Evolutionary conservation across 2,888 invertebrate genomes (phyloP), one percentile per base, ranked within the genome.

Genomic region (Parascotia fuliginaria): DNA sequence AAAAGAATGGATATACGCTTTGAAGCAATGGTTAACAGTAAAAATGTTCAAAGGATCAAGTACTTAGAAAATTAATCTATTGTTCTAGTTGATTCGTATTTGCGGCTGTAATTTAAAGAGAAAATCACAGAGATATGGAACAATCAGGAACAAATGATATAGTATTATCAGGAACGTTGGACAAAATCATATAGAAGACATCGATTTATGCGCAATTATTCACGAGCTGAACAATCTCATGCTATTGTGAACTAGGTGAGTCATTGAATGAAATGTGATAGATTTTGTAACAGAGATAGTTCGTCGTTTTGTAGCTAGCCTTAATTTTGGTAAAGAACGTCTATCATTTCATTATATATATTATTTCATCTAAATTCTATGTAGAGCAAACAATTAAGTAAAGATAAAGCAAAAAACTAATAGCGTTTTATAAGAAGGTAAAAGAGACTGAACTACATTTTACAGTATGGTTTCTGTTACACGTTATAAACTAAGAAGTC

Each of bases 1-100:
- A 71, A 70, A 68, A 61, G 59, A 77, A 73, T 75, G 64, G 52
- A 65, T 57, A 47, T 52, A 56, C 54, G 61, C 62, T 74, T 73
- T 73, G 65, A 63, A 70, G 67, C 59, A 12, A 41, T 53, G 44
- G 38, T 49, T 48, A 60, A 57, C 52, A 55, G 46, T 49, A 69
- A 64, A 48, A 53, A 34, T 15, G 9, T 34, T 37, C 12, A 41
- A 44, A 24, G 33, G 31, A 32, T 44, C 12, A 33, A 41, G 31
- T 4, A 7, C 9, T 31, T 41, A 27, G 11, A 41, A 31, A 16
- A 22, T 22, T 9, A 12, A 13, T 12, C 41, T 19, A 41, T 16
- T 16, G 6, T 16, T 36, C 19, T 12, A 16, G 9, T 33, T 14
- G 7, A 16, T 14, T 39, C 9, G 14, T 28, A 13, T 11, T 19